These are phyloP conservation scores for Lasioglossum figueresi DNA, from an alignment of 2,888 invertebrate genomes.

Conservation along the genomic window DNA sequence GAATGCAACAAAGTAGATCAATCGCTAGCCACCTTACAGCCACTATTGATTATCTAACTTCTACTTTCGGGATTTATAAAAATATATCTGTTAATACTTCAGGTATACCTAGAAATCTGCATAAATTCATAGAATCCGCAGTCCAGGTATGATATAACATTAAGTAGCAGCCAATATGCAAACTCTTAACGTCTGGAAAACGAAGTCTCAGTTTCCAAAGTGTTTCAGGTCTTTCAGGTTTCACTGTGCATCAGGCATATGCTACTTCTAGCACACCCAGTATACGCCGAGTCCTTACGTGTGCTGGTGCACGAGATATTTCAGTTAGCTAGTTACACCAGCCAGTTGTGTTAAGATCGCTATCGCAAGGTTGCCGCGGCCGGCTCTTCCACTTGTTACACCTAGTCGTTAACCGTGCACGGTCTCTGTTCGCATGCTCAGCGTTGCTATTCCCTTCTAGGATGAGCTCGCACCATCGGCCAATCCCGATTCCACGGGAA, in stretches of 20 bases:
- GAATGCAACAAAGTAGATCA: neutral
- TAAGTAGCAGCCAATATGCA: neutral
- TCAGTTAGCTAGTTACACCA: constrained; percentile 73
- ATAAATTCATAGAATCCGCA: neutral
- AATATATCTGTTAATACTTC: neutral
- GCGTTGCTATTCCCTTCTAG: constrained; percentile 25
- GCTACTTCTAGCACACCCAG: neutral
- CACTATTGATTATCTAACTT: neutral
- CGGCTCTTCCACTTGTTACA: constrained; percentile 74
- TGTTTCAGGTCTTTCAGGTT: neutral
- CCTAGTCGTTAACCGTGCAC: constrained; percentile 69
- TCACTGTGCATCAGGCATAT: neutral
- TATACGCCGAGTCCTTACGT: constrained; percentile 19
- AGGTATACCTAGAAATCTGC: no score
- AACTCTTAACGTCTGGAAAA: neutral
- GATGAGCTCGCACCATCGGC: constrained; percentile 4
- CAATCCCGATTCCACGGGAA: neutral
- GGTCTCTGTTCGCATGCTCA: constrained; percentile 20
- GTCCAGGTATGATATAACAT: neutral
- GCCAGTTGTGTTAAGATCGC: constrained; percentile 71
- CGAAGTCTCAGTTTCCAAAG: neutral
- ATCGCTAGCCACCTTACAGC: neutral
- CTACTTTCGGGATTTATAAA: neutral
- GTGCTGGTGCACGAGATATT: constrained; percentile 64
- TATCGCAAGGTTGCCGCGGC: constrained; percentile 67